phyloP scores from a whole-genome alignment of 2,113 vertebrate species.

The Corynorhinus townsendii region DNA sequence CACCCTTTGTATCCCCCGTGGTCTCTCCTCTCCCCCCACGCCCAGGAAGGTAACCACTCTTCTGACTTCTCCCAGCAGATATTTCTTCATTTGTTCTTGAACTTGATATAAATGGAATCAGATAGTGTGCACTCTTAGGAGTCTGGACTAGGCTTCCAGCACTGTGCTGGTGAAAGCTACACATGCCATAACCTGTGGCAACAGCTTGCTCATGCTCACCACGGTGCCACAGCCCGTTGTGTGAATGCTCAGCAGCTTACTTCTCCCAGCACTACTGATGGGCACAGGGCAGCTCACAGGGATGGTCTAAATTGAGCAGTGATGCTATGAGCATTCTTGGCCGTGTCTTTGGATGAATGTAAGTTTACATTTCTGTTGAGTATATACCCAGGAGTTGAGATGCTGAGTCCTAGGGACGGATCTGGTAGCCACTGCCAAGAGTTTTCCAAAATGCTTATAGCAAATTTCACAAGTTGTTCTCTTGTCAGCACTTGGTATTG shows the following conservation, averaged over 20 bases:
- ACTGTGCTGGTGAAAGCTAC: rapidly evolving
- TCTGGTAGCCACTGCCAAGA: rapidly evolving
- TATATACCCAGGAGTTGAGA: not conserved
- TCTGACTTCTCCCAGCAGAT: not conserved
- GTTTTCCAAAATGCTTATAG: rapidly evolving
- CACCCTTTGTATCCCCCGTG: rapidly evolving
- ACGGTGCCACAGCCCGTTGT: rapidly evolving
- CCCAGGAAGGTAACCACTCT: not conserved
- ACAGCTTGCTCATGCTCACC: rapidly evolving
- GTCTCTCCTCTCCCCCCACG: rapidly evolving
- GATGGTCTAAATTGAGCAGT: not conserved
- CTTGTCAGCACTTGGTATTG: not conserved
- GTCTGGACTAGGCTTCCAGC: rapidly evolving
- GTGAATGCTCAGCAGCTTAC: rapidly evolving
- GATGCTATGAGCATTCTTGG: not conserved
- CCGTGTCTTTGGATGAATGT: not conserved
- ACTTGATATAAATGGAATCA: not conserved
- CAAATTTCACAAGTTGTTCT: not conserved
- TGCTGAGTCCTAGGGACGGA: not conserved
- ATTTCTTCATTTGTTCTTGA: rapidly evolving
- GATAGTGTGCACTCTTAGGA: rapidly evolving
- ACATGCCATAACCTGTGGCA: not conserved
- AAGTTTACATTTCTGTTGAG: not conserved
- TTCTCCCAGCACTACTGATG: rapidly evolving
- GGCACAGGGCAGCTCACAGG: not conserved